phyloP scores from a whole-genome alignment of 1,140 invertebrate species.

The Leucophenga varia region DNA sequence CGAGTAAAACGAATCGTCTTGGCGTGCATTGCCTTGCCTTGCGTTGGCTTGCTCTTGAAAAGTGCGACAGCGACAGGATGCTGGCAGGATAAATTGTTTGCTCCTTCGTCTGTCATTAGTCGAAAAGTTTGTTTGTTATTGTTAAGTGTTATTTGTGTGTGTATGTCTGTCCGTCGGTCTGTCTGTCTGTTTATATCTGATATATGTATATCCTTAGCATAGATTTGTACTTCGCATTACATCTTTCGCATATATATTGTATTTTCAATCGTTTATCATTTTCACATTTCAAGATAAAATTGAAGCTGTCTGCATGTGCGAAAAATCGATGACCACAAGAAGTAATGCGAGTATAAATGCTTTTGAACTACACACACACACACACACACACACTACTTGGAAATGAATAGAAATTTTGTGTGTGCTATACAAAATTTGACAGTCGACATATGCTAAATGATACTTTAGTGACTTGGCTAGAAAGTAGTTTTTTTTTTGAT shows the following conservation, averaged over 20 bases:
- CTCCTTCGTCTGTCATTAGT: constrained; percentile 55
- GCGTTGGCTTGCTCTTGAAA: constrained; percentile 1
- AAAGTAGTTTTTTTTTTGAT: too few species aligned
- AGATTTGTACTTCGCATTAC: too few species aligned
- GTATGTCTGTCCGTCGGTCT: constrained; percentile 48
- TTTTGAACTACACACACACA: too few species aligned
- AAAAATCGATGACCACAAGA: constrained; percentile 24
- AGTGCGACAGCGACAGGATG: constrained; percentile 23
- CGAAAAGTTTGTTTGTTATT: constrained; percentile 56
- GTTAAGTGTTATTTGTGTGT: constrained; percentile 55
- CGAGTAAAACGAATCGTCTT: constrained; percentile 26
- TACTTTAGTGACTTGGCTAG: constrained; percentile 22
- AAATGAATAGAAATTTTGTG: not conserved
- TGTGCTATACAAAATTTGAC: too few species aligned
- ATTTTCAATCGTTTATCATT: constrained; percentile 39
- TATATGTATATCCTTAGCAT: too few species aligned
- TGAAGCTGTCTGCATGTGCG: constrained; percentile 31
- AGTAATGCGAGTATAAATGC: constrained; percentile 21
- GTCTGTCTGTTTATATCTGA: too few species aligned
- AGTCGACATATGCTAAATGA: constrained; percentile 20
- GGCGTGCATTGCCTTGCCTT: constrained; percentile 9
- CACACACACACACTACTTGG: too few species aligned
- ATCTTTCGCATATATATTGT: too few species aligned
- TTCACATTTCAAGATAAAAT: constrained; percentile 38
- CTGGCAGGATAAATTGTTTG: constrained; percentile 51